Evolutionary conservation across 2,113 vertebrate genomes (phyloP), one percentile per base, ranked within the genome.

Genomic region (Myotis lucifugus): DNA sequence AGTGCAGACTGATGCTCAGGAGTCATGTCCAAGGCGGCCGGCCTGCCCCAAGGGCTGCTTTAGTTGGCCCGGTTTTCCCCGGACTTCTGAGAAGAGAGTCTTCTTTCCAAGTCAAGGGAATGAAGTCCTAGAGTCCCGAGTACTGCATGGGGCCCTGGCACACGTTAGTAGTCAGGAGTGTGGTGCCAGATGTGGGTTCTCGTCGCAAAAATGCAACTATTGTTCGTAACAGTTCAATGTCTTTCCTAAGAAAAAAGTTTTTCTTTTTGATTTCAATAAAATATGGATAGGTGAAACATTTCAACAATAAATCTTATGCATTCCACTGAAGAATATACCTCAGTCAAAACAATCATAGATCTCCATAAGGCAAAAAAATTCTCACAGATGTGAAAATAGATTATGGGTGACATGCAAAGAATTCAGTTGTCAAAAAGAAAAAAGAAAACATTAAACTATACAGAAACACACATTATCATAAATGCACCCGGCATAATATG

Each of bases 31-130:
- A 81, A 85, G 66, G 88, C 17, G 7, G 6, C 70, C 0, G 5
- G 42, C 37, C 8, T 52, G 37, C 70, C 25, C 74, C 23, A 37
- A 90, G 69, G 76, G 48, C 19, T 79, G 34, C 83, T 90, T 84
- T 56, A 18, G 3, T 61, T 82, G 84, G 67, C 40, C 12, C n/a
- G 21, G 61, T 59, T 48, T 42, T 83, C 82, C 66, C 34, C 85
- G 17, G 56, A 95, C 37, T 86, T 94, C 46, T 92, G 84, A 91
- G 69, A 73, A 96, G 13, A 32, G 37, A 93, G 19, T 42, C 54
- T 85, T 34, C 14, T 81, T 95, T 92, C 67, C 23, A 92, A 92
- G 77, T 46, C 56, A 77, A 72, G 46, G 46, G 50, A 85, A 70
- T 14, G 11, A 64, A 78, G 29, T 90, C 90, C 77, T 74, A 77